Evolutionary conservation across 2,113 vertebrate species (phyloP).

Genomic region (Coptodon rendalli): DNA sequence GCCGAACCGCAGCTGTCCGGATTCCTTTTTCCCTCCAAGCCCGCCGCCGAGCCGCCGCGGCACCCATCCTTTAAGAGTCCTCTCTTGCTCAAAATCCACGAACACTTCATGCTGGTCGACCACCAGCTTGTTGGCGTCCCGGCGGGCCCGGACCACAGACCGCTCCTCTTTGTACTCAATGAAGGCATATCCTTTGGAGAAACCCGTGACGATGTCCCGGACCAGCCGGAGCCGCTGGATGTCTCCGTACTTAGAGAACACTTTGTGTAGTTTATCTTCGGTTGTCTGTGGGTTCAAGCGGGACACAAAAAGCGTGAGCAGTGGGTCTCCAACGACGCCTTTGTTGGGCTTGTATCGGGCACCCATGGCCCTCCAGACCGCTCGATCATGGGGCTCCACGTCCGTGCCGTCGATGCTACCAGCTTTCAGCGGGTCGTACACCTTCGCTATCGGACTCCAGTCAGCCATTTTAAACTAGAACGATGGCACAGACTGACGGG

Average conservation of each 20-base stretch:
- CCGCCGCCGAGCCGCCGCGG: constrained; percentile 90
- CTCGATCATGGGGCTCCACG: constrained; percentile 90
- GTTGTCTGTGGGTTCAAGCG: constrained; percentile 87
- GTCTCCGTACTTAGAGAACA: constrained; percentile 90
- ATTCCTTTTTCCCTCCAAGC: constrained; percentile 93
- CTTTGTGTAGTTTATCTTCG: constrained; percentile 83
- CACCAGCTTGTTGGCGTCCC: constrained; percentile 87
- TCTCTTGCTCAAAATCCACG: constrained; percentile 90
- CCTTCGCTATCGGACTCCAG: constrained; percentile 89
- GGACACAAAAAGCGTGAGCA: constrained; percentile 87
- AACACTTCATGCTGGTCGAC: constrained; percentile 90
- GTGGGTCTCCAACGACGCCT: constrained; percentile 83
- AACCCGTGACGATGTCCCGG: constrained; percentile 87
- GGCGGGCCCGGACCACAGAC: constrained; percentile 79
- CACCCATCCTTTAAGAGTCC: constrained; percentile 89
- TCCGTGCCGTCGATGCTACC: constrained; percentile 97
- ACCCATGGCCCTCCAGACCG: constrained; percentile 88
- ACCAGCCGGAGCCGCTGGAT: constrained; percentile 85
- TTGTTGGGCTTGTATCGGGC: constrained; percentile 87
- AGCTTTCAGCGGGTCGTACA: constrained; percentile 90
- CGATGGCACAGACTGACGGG: accelerated
- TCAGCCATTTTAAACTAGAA: constrained; percentile 72
- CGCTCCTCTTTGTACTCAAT: constrained; percentile 91
- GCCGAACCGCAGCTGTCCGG: constrained; percentile 90
- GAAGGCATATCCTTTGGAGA: constrained; percentile 91